Conservation (phyloP, 1,140 invertebrate species). For the Drosophila jambulina region DNA sequence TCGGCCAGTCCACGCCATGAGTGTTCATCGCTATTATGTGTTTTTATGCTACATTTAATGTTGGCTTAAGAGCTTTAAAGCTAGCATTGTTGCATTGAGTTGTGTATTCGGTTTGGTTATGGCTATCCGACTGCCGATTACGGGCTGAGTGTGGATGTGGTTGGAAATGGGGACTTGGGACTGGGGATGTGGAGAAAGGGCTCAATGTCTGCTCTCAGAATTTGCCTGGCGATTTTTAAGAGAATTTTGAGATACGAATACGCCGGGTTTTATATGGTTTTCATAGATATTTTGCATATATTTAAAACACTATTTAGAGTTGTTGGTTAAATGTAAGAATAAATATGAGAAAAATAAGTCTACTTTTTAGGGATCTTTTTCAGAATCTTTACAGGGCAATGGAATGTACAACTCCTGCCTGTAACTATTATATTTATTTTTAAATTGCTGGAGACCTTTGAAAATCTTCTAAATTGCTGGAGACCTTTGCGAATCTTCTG, state of each 20-base stretch:
- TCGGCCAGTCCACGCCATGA: constrained; percentile 23
- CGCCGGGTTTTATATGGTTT: not conserved
- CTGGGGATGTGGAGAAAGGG: not conserved
- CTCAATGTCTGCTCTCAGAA: not conserved
- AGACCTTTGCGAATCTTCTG: not conserved
- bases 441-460: not conserved
- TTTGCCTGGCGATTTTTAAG: not conserved
- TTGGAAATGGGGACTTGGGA: not conserved
- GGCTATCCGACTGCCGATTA: constrained; percentile 18
- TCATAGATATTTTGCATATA: not conserved
- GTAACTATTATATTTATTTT: not conserved
- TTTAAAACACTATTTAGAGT: not conserved
- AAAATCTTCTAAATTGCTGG: not conserved
- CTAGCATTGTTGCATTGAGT: constrained; percentile 77
- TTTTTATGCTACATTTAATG: constrained; percentile 85
- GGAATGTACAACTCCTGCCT: no score
- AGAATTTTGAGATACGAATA: no score
- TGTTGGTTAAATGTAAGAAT: no score
- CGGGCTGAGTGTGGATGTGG: not conserved
- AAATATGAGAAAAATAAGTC: no score
- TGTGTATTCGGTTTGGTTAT: constrained; percentile 39
- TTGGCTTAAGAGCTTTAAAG: constrained; percentile 85
- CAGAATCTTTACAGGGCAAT: no score
- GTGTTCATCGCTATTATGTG: constrained; percentile 74
- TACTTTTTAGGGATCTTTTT: no score